A percentile compares a stretch with the other conserved stretches of the same genome.
Evolutionary conservation across 2,888 invertebrate species (phyloP).

Genomic region (Drosophila meridiana): DNA sequence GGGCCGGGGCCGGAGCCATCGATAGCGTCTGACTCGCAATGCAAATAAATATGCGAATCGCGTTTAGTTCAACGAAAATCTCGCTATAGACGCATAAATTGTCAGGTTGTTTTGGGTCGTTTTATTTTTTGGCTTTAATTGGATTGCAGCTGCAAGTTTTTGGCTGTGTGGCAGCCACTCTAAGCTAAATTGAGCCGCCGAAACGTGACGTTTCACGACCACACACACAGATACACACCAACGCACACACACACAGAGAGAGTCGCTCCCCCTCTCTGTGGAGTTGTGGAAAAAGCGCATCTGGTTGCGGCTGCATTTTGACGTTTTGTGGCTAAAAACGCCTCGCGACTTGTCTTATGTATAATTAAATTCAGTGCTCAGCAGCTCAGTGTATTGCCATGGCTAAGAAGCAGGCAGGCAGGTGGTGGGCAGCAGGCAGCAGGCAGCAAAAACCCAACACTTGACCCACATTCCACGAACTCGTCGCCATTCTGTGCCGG

Average conservation of each 20-base stretch:
- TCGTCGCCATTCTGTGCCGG: slow-evolving; percentile 18
- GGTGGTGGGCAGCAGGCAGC: not conserved
- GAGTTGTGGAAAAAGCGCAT: slow-evolving; percentile 50
- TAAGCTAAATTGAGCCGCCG: slow-evolving; percentile 71
- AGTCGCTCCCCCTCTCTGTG: not conserved
- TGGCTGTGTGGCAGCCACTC: slow-evolving; percentile 41
- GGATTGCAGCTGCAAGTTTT: slow-evolving; percentile 60
- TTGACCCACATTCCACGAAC: slow-evolving; percentile 68
- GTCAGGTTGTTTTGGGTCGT: slow-evolving; percentile 48
- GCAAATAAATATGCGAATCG: slow-evolving; percentile 68
- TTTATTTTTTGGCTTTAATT: slow-evolving; percentile 62
- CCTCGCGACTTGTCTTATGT: slow-evolving; percentile 54
- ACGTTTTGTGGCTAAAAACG: slow-evolving; percentile 48
- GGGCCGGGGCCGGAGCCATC: slow-evolving; percentile 41
- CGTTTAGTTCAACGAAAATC: slow-evolving; percentile 21
- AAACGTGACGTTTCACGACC: slow-evolving; percentile 72
- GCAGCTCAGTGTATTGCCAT: slow-evolving; percentile 18
- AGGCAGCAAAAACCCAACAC: slow-evolving; percentile 40
- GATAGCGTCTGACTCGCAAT: slow-evolving; percentile 47
- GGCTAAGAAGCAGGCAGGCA: slow-evolving; percentile 20
- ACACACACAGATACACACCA: slow-evolving; percentile 3
- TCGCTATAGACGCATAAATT: slow-evolving; percentile 59
- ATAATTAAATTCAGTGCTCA: slow-evolving; percentile 60
- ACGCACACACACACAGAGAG: not conserved
- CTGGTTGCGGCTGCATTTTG: slow-evolving; percentile 50